Evolutionary conservation across 2,797 vertebrate genomes (phyloP), one percentile per base, ranked within the genome.

Genomic region (Microhierax caerulescens): DNA sequence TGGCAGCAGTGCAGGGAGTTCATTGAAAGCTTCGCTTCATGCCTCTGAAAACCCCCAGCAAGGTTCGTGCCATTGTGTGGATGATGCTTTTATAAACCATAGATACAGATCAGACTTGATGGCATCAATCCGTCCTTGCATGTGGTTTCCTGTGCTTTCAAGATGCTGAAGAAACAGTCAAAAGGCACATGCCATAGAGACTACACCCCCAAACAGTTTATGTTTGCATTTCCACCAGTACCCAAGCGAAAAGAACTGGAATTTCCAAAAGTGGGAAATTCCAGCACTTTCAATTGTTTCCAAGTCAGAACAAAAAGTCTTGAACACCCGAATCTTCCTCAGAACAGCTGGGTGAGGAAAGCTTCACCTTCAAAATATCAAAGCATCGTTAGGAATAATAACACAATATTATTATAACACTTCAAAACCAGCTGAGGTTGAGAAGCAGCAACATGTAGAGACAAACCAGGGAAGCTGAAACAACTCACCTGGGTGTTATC

Each of bases 201-300:
- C 81, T 90, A 93, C 95, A 72, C 93, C 94, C 87, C 95, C 89
- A 85, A 95, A 91, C 60, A 81, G 79, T 68, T 94, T 76, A 88
- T 54, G 74, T 86, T 90, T 95, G 94, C 83, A 60, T 70, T 93
- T 94, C 85, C 95, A 77, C 78, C 77, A 70, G 48, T 9, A 9
- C 63, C 77, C 25, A 3, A 73, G 56, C 93, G 77, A 81, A 92
- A 95, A 95, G 85, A 92, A 90, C 83, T 95, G 95, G 96, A 94
- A 96, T 95, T 96, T 95, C 97, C 93, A 92, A 95, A 96, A 90
- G 90, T 32, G 90, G 96, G 97, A 95, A 97, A 88, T 97, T 95
- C 96, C 97, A 93, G 63, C 90, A 88, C 94, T 97, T 97, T 97
- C 95, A 95, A 79, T 97, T 95, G 94, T 95, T 96, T 97, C 96